Base-by-base conservation (phyloP, 2,797 vertebrate genomes). In the Silurus lanzhouensis region DNA sequence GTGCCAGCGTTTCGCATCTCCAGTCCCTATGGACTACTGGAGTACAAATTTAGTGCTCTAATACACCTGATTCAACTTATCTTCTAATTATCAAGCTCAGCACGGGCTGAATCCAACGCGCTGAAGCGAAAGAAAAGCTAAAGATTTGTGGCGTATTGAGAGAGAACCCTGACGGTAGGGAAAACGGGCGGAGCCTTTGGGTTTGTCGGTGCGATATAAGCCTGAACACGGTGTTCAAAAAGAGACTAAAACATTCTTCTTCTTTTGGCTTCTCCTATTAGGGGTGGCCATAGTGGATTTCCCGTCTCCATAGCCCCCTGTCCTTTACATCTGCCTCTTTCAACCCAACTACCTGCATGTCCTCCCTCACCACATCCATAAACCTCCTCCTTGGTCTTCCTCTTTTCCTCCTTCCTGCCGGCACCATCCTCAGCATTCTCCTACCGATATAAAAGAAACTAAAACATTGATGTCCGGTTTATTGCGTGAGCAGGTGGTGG, bases 401-500 rank as follows among this genome's bases (percentile, higher is more conserved):
- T 38, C 38, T 38, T 38, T 38, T 38, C 38, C 38, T 38, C 38
- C 38, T 38, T 38, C 4, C 38, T 38, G 38, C 0, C 0, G 38
- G 38, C 38, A 3, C 38, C 38, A 38, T 38, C 38, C 38, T 38
- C 38, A 38, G 38, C 38, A 38, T 38, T 38, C 38, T 38, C 38
- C 38, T 38, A 38, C 38, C 38, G 38, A 38, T 38, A 38, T 38
- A 5, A 38, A 38, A 52, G 2, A 52, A 52, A 52, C 6, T 7
- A 52, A 52, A 52, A 58, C 60, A 83, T n/a, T 87, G 89, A 87
- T 74, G 85, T 89, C 85, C 84, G 86, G 52, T 86, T 89, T 88
- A 87, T 85, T 70, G 72, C 76, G 79, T 84, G 87, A 88, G 86
- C 85, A 87, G 87, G 88, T 89, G 78, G 58, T 84, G 82, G 75